Conservation (phyloP, 2,888 invertebrate species). For the Timema podura region DNA sequence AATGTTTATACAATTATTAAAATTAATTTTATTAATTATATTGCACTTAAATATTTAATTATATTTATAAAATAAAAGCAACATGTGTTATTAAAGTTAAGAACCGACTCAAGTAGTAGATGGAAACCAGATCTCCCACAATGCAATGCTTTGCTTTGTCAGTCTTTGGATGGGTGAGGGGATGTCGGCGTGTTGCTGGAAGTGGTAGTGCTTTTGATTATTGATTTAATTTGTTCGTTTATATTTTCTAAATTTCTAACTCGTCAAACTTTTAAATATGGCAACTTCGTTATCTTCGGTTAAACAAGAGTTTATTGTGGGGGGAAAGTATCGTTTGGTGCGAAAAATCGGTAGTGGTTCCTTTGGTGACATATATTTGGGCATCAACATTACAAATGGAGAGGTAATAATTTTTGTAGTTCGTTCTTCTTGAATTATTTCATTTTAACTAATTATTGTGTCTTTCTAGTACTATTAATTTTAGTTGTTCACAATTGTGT, state of each 20-base stretch:
- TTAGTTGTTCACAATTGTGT: no score
- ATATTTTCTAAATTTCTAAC: conserved; percentile 28
- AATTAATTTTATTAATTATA: no score
- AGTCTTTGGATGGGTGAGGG: conserved; percentile 41
- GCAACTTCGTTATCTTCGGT: conserved; percentile 33
- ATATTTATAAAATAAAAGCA: no score
- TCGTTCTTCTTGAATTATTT: no score
- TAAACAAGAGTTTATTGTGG: conserved; percentile 75
- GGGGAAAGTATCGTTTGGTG: conserved; percentile 90
- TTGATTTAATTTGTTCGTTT: conserved; percentile 32
- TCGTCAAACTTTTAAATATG: conserved; percentile 26
- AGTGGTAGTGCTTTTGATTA: conserved; percentile 46
- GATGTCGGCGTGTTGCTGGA: conserved; percentile 56
- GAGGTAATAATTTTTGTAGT: conserved; percentile 58
- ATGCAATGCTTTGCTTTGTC: conserved; percentile 29
- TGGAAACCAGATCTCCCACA: conserved; percentile 9
- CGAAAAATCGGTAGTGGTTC: conserved; percentile 98
- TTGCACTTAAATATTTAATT: no score
- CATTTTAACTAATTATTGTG: no score
- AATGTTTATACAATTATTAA: no score
- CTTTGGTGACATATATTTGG: conserved; percentile 98
- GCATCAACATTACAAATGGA: conserved; percentile 84
- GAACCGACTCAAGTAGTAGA: no score
- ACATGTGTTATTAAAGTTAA: no score
- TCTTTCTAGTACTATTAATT: no score